A percentile compares a stretch with the other conserved stretches of the same genome.
Evolutionary conservation across 2,797 vertebrate genomes (phyloP).

Genomic region (Varecia variegata): DNA sequence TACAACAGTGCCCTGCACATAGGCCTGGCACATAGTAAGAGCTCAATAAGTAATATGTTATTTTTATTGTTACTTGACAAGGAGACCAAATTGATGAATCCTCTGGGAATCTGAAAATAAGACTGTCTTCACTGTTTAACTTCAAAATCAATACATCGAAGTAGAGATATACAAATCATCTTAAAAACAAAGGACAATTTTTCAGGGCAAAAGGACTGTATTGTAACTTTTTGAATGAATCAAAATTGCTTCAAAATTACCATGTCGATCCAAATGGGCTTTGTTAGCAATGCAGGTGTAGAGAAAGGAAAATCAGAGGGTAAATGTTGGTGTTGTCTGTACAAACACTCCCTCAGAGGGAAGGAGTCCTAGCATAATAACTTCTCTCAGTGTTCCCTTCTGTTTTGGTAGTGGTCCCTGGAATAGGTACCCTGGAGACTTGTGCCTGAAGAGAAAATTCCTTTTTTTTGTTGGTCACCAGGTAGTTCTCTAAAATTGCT

Average conservation of each 20-base stretch:
- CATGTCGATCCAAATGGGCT: neutral
- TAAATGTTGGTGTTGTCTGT: neutral
- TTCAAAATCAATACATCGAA: neutral
- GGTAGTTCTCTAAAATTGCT: neutral
- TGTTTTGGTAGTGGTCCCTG: neutral
- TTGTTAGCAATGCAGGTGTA: neutral
- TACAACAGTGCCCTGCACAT: neutral
- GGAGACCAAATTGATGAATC: neutral
- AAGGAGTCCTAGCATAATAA: neutral
- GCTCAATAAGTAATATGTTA: neutral
- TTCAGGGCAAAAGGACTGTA: neutral
- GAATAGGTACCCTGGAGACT: neutral
- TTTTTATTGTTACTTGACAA: slow-evolving; percentile 30
- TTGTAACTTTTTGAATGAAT: neutral
- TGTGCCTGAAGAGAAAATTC: neutral
- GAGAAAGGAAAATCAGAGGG: neutral
- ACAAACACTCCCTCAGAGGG: neutral
- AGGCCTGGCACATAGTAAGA: neutral
- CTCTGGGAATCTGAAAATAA: slow-evolving; percentile 33
- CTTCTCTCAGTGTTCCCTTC: neutral
- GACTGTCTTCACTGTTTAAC: neutral
- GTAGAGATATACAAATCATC: neutral
- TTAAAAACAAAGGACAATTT: neutral
- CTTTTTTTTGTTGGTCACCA: neutral
- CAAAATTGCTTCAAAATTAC: neutral